phyloP scores from a whole-genome alignment of 1,140 invertebrate genomes.

The Papilio machaon region DNA sequence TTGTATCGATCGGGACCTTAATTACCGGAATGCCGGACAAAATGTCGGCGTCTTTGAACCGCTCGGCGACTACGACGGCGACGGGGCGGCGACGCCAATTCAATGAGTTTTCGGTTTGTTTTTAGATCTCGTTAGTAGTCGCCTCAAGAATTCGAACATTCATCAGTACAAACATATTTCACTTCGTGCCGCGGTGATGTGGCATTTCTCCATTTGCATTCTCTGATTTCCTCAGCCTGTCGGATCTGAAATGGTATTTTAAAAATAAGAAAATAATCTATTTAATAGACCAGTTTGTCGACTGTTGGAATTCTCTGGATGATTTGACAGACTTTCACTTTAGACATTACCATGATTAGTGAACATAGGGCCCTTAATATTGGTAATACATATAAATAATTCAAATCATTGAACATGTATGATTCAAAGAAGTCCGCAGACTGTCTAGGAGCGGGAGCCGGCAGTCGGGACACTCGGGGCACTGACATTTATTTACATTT shows the following conservation, averaged over 20 bases:
- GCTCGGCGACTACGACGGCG: conserved; percentile 52
- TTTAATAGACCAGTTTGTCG: conserved; percentile 34
- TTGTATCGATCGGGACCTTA: conserved; percentile 63
- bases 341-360: conserved; percentile 39
- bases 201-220: conserved; percentile 72
- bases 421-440: conserved; percentile 36
- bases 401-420: conserved; percentile 40
- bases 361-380: conserved; percentile 44
- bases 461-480: conserved; percentile 25
- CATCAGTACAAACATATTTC: conserved; percentile 68
- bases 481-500: conserved; percentile 53
- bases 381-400: conserved; percentile 47
- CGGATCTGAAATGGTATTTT: conserved; percentile 59
- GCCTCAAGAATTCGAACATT: conserved; percentile 66
- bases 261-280: conserved; percentile 64
- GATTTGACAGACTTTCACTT: conserved; percentile 27
- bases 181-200: conserved; percentile 62
- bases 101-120: conserved; percentile 65
- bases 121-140: conserved; percentile 70
- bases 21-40: conserved; percentile 67
- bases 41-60: conserved; percentile 62
- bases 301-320: conserved; percentile 10
- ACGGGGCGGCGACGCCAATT: conserved; percentile 58
- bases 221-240: conserved; percentile 47
- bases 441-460: conserved; percentile 18